Base-by-base conservation (phyloP, 2,113 vertebrate species). In the Otocyon megalotis region DNA sequence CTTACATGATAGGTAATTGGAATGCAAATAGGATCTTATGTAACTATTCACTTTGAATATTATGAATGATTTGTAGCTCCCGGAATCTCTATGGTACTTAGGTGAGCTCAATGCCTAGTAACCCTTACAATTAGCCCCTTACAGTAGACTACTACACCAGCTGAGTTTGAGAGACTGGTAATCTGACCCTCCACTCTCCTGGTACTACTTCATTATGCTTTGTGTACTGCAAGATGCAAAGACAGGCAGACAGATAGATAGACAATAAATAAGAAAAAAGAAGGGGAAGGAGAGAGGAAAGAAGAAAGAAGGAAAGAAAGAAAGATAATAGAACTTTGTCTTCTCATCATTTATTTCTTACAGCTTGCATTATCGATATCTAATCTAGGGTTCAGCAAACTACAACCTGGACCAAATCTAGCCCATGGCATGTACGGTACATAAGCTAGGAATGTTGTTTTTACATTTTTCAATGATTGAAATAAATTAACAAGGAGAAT, bases 121-220 rank as follows among this genome's bases (percentile, higher is more conserved):
- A 97, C 84, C 98, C 85, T 97, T 97, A 96, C 10, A 81, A 4
- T 96, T 88, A 90, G 43, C n/a, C 50, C 96, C 28, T 26, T 81
- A 85, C 85, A 83, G 69, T 92, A 50, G 92, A 86, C 95, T 96
- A 80, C 95, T 95, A 87, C 76, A 92, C 50, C 94, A 92, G 91
- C 87, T 92, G 88, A 98, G 94, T 95, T 37, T 96, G 89, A 98
- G 92, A 98, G 94, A 69, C 97, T 97, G 77, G 85, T 95, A 98
- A 96, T 95, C 87, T 76, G 76, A 91, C 96, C 93, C 98, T 96
- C 95, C 80, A 94, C 89, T 94, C 72, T 94, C 95, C 97, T 62
- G 92, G 94, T 94, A 92, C 96, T 98, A 84, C 92, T 94, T 98
- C 82, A 82, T 92, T 97, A 80, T 96, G 74, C 94, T 98, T 97